Conservation (phyloP, 2,113 vertebrate species). For the Tretioscincus oriximinensis region DNA sequence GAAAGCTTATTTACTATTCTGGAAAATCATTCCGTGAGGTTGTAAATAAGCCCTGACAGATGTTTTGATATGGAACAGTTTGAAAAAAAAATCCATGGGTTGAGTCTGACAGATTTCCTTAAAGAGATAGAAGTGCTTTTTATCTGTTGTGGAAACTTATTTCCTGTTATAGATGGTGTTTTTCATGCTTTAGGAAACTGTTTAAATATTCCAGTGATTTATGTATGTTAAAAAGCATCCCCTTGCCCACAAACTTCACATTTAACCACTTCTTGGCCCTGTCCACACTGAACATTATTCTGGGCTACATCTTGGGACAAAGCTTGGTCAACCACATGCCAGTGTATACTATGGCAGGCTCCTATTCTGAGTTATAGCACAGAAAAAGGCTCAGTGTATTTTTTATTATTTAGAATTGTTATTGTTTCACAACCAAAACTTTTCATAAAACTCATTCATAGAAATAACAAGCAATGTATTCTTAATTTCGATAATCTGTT, state of each 20-base stretch:
- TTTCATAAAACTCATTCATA: no score
- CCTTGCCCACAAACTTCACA: neutral
- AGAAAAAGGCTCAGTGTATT: no score
- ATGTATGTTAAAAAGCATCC: neutral
- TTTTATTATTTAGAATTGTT: no score
- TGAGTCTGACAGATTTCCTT: conserved; percentile 32
- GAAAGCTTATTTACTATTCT: neutral
- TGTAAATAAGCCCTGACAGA: conserved; percentile 29
- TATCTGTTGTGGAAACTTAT: conserved; percentile 30
- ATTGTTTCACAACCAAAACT: no score
- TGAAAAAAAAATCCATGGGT: neutral
- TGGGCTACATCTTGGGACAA: no score
- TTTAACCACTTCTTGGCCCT: neutral
- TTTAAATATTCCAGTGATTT: conserved; percentile 52
- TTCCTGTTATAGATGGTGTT: conserved; percentile 6
- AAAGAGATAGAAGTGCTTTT: conserved; percentile 26
- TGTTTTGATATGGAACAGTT: conserved; percentile 23
- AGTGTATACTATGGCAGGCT: no score
- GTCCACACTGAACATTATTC: no score
- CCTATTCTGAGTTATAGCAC: no score
- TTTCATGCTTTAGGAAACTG: conserved; percentile 22
- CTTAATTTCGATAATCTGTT: no score
- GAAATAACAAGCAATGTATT: no score
- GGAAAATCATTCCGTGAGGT: neutral
- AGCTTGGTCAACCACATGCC: no score